Evolutionary conservation across 1,140 invertebrate genomes (phyloP).

Genomic region (Lethrus apterus): DNA sequence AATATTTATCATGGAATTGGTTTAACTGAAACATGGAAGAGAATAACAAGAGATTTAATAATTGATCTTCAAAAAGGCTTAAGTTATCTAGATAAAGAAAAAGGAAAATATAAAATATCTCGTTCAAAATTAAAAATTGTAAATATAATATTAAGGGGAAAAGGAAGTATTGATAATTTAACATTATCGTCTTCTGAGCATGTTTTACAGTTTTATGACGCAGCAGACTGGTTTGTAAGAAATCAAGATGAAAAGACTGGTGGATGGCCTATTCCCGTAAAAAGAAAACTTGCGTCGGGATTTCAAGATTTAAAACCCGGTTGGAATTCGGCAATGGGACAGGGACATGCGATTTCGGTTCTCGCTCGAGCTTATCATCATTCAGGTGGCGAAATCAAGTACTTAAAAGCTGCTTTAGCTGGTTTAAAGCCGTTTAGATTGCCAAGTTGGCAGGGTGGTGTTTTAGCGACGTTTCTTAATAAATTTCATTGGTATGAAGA

Average conservation of each 20-base stretch:
- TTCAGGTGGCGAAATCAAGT: conserved; percentile 65
- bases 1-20: conserved; percentile 87
- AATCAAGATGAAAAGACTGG: conserved; percentile 75
- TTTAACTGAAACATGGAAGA: conserved; percentile 61
- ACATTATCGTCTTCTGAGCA: conserved; percentile 78
- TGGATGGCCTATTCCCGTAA: conserved; percentile 85
- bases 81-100: conserved; percentile 53
- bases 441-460: conserved; percentile 65
- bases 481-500: conserved; percentile 91
- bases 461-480: conserved; percentile 68
- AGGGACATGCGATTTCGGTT: conserved; percentile 93
- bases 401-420: conserved; percentile 71
- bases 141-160: conserved; percentile 62
- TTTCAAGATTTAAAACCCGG: conserved; percentile 49
- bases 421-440: conserved; percentile 78
- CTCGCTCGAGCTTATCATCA: conserved; percentile 81
- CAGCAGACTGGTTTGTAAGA: conserved; percentile 86
- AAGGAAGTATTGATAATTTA: conserved; percentile 74
- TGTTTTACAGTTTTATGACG: conserved; percentile 82
- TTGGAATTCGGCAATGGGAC: conserved; percentile 94
- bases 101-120: conserved; percentile 61
- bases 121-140: conserved; percentile 68
- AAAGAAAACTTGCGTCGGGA: conserved; percentile 65
- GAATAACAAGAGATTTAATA: conserved; percentile 78
- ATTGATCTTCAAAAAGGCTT: conserved; percentile 89